phyloP scores from a whole-genome alignment of 2,113 vertebrate species.

The Rynchops niger region DNA sequence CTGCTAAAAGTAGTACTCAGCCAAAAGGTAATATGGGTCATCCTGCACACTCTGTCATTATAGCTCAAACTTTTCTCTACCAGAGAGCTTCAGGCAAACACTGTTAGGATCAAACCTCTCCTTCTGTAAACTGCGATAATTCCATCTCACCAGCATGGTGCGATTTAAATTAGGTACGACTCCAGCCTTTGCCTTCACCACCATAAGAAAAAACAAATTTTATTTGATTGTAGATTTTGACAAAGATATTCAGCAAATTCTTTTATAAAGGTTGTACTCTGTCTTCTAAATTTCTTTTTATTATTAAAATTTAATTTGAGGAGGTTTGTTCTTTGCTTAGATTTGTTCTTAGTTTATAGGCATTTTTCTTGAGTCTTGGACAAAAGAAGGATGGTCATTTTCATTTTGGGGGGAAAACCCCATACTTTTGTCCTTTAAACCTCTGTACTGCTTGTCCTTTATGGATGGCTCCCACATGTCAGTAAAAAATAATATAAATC shows the following conservation, averaged over 20 bases:
- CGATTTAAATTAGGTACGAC: background rate
- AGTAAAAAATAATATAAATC: background rate
- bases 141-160: background rate
- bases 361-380: background rate
- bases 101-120: background rate
- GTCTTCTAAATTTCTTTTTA: background rate
- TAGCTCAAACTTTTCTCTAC: background rate
- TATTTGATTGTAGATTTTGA: background rate
- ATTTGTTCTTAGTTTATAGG: background rate
- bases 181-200: background rate
- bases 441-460: background rate
- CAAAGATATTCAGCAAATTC: background rate
- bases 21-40: background rate
- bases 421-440: background rate
- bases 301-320: background rate
- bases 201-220: background rate
- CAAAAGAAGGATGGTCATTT: background rate
- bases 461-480: background rate
- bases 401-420: background rate
- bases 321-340: background rate
- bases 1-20: slow-evolving; percentile 3
- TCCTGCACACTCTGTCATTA: background rate
- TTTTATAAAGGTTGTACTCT: background rate
- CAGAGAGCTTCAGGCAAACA: background rate
- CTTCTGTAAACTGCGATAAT: background rate